Conservation (phyloP, 2,888 invertebrate genomes). For the Trichogramma evanescens region DNA sequence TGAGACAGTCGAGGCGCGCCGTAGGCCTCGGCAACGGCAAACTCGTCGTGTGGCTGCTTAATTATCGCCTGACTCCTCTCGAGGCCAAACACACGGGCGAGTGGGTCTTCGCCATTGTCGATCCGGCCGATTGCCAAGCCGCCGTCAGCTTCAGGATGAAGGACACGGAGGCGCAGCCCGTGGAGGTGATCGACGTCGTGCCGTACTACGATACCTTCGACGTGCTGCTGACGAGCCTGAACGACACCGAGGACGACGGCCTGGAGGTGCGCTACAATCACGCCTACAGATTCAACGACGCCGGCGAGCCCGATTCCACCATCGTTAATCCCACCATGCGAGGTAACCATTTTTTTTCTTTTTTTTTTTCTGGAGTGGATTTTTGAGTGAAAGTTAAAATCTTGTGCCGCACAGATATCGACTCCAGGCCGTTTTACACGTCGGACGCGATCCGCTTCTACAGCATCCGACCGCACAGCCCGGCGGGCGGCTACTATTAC, state of each 20-base stretch:
- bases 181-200: constrained; percentile 12
- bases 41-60: constrained; percentile 11
- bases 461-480: not conserved
- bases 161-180: not conserved
- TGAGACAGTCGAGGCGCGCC: constrained; percentile 2
- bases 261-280: not conserved
- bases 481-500: constrained; percentile 4
- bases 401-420: constrained; percentile 2
- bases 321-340: not conserved
- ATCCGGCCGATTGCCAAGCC: constrained; percentile 3
- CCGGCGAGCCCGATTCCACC: not conserved
- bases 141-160: not conserved
- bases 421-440: constrained; percentile 5
- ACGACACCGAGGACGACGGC: not conserved
- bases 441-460: constrained; percentile 6
- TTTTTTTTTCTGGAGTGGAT: not conserved
- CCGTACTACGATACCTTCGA: constrained; percentile 10
- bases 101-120: constrained; percentile 10
- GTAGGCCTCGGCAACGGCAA: constrained; percentile 12
- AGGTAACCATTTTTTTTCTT: not conserved
- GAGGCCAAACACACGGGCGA: not conserved
- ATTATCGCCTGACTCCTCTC: constrained; percentile 1
- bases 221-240: not conserved
- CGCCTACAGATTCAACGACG: constrained; percentile 7
- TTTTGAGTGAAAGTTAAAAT: not conserved